Conservation (phyloP, 1,140 invertebrate species). For the Drosophila ficusphila region DNA sequence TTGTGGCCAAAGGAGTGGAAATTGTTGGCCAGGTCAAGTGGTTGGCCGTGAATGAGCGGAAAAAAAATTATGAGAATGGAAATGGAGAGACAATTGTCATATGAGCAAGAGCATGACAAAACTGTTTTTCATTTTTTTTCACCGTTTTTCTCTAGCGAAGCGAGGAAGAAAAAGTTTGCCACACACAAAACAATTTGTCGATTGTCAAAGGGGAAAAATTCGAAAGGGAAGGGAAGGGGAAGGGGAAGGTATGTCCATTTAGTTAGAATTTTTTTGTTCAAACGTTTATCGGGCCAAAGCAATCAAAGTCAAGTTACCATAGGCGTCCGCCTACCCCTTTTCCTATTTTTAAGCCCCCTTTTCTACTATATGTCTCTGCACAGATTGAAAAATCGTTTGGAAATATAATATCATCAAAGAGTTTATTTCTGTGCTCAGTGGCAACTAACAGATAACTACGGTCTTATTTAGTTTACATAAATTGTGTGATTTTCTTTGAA, state of each 20-base stretch:
- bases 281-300: constrained; percentile 48
- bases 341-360: not conserved
- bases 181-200: constrained; percentile 50
- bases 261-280: constrained; percentile 27
- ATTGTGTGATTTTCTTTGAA: not conserved
- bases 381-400: constrained; percentile 30
- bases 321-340: not conserved
- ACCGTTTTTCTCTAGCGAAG: constrained; percentile 2
- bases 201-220: not conserved
- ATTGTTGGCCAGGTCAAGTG: constrained; percentile 62
- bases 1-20: constrained; percentile 6
- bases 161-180: constrained; percentile 12
- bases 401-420: constrained; percentile 27
- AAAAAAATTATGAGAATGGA: constrained; percentile 17
- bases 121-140: constrained; percentile 35
- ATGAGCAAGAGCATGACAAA: constrained; percentile 53
- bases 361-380: not conserved
- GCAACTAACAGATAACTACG: constrained; percentile 15
- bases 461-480: not conserved
- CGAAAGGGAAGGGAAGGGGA: not conserved
- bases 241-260: not conserved
- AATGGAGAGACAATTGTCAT: constrained; percentile 38
- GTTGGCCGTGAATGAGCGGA: constrained; percentile 53
- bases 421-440: constrained; percentile 14
- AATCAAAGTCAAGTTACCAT: constrained; percentile 41